Conservation (phyloP, 2,888 invertebrate genomes). For the Eupithecia inturbata region DNA sequence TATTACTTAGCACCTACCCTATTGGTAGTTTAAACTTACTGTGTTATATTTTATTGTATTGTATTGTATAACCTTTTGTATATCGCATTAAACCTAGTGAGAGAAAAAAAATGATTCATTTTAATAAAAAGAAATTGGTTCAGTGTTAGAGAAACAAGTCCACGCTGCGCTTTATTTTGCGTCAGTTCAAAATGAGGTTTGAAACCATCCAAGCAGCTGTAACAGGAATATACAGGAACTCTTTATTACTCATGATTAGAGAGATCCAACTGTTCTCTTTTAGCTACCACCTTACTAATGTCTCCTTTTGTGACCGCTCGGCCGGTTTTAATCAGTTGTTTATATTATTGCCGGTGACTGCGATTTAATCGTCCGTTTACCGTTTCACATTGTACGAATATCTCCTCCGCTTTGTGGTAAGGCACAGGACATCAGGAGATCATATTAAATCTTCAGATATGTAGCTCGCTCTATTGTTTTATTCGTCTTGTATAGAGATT, state of each 20-base stretch:
- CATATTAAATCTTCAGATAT: constrained; percentile 33
- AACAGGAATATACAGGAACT: background rate
- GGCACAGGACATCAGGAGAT: constrained; percentile 30
- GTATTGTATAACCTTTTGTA: too few relatives aligned
- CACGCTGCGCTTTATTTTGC: background rate
- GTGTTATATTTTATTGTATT: too few relatives aligned
- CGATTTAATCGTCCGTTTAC: constrained; percentile 80
- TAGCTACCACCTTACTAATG: constrained; percentile 71
- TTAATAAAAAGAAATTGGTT: too few relatives aligned
- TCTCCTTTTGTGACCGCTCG: constrained; percentile 79
- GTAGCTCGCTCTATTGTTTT: constrained; percentile 23
- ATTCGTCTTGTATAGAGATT: constrained; percentile 9
- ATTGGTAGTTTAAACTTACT: too few relatives aligned
- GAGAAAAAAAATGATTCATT: too few relatives aligned
- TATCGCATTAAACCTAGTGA: too few relatives aligned
- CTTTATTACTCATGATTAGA: background rate
- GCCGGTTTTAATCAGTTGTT: constrained; percentile 80
- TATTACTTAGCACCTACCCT: too few relatives aligned
- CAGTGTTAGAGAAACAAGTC: background rate
- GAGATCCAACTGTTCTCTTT: constrained; percentile 9
- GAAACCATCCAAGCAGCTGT: background rate
- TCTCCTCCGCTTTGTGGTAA: constrained; percentile 28
- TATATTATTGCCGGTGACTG: constrained; percentile 79
- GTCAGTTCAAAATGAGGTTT: background rate
- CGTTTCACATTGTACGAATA: constrained; percentile 73